Conservation (phyloP, 2,888 invertebrate genomes). For the Andrena dorsata region DNA sequence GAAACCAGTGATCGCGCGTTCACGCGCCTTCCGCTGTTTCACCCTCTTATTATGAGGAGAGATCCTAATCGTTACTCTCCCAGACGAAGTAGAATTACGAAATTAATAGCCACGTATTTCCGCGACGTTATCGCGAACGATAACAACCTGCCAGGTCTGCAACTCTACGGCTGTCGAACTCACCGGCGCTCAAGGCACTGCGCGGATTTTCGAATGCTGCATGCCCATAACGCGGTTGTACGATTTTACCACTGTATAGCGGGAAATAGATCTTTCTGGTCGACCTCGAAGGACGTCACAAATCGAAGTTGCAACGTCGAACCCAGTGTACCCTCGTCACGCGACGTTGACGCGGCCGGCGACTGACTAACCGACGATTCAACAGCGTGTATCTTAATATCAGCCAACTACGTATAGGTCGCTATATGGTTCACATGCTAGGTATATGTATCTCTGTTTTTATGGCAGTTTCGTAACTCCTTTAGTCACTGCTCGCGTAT, state of each 20-base stretch:
- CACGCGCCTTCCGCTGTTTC: not conserved
- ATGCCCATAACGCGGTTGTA: not conserved
- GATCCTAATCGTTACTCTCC: not conserved
- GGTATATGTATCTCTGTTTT: slow-evolving; percentile 16
- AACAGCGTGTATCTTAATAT: slow-evolving; percentile 20
- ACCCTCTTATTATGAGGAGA: not conserved
- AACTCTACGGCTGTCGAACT: not conserved
- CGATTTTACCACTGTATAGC: not conserved
- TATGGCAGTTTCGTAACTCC: slow-evolving; percentile 47
- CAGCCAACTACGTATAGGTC: slow-evolving; percentile 2
- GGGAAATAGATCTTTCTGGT: not conserved
- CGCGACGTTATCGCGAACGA: slow-evolving; percentile 9
- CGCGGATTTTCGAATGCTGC: not conserved
- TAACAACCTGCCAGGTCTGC: not conserved
- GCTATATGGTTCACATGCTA: slow-evolving; percentile 19
- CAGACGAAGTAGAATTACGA: no score
- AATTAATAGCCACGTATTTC: not conserved
- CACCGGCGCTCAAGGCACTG: slow-evolving; percentile 8
- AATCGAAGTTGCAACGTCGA: slow-evolving; percentile 9
- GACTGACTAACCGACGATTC: slow-evolving; percentile 29
- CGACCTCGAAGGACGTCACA: slow-evolving; percentile 1
- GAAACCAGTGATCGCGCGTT: slow-evolving; percentile 4
- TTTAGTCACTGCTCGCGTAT: slow-evolving; percentile 2
- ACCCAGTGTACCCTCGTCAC: slow-evolving; percentile 22
- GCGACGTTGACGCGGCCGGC: slow-evolving; percentile 6